phyloP scores from a whole-genome alignment of 2,888 invertebrate species.

The Caenorhabditis uteleia region DNA sequence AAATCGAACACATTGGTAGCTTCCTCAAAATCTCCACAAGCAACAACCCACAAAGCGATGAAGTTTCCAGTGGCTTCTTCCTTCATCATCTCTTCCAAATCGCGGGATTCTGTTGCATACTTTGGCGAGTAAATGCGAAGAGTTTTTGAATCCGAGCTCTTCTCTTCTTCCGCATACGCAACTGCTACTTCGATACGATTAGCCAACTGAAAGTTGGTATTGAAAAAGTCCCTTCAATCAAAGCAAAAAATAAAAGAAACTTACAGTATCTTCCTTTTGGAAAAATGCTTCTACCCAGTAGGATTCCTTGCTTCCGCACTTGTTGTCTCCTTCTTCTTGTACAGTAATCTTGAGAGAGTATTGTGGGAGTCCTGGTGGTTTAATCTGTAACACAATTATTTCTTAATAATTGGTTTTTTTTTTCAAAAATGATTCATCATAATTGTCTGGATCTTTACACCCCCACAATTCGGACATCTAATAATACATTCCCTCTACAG shows the following conservation, averaged over 20 bases:
- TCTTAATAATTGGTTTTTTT: background rate
- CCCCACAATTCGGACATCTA: too few relatives aligned
- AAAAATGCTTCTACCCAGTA: conserved; percentile 51
- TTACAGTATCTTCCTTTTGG: conserved; percentile 23
- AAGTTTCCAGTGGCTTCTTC: conserved; percentile 26
- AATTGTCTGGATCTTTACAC: too few relatives aligned
- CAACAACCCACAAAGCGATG: conserved; percentile 36
- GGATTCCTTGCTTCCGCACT: conserved; percentile 41
- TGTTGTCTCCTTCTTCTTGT: conserved; percentile 40
- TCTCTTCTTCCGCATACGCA: conserved; percentile 22
- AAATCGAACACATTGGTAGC: conserved; percentile 25
- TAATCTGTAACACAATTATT: background rate
- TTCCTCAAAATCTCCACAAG: conserved; percentile 32
- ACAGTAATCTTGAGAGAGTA: conserved; percentile 10
- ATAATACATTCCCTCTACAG: too few relatives aligned
- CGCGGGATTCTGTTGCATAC: conserved; percentile 31
- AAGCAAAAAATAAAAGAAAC: background rate
- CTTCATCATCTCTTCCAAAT: conserved; percentile 25
- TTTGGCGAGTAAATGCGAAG: conserved; percentile 34
- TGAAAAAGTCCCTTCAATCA: too few relatives aligned
- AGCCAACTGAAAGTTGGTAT: conserved; percentile 13
- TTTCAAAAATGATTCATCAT: conserved; percentile 8
- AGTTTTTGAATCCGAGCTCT: conserved; percentile 11
- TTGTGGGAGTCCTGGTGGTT: background rate
- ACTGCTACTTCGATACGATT: conserved; percentile 28